Evolutionary conservation across 2,113 vertebrate genomes (phyloP), one percentile per base, ranked within the genome.

Genomic region (Myodes glareolus): DNA sequence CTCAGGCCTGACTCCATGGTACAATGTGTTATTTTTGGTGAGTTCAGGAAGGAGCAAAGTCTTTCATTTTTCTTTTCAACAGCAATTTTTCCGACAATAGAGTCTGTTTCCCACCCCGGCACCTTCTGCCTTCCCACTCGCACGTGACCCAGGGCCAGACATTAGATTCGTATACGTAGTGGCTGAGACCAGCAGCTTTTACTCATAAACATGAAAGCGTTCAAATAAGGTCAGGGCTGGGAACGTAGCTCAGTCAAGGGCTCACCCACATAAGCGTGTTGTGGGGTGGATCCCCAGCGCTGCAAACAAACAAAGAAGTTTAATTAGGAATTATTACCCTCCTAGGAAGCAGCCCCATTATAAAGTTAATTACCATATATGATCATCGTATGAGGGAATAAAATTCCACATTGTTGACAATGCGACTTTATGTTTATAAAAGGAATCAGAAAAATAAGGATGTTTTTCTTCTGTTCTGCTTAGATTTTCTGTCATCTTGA

Each of bases 361-460:
- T 93, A 90, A 93, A 90, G 63, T 75, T 85, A 93, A 93, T 67
- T 89, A 72, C 47, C 19, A 31, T 17, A 55, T 11, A 82, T 3
- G 45, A 58, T 97, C 39, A 84, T 55, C 63, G 86, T 52, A 93
- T 50, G 21, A 94, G 75, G 23, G 94, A 96, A 95, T 90, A 82
- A 87, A 96, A 77, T 92, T 93, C 45, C 45, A 88, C 42, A 6
- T 58, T 94, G 33, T 75, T 63, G 88, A 65, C 58, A 88, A 89
- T 75, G 88, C 31, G 80, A 87, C n/a, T 81, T 45, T 55, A 47
- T 5, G 76, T 50, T 73, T 92, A 52, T 19, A 93, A 96, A 94
- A 91, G 82, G 4, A 94, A 19, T 55, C 94, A 90, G 61, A 67
- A 89, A 94, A 94, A 94, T 65, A 88, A 91, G 47, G 42, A 52